These are phyloP conservation scores for Philonicus albiceps DNA, from an alignment of 2,888 invertebrate species.

Conservation along the genomic window DNA sequence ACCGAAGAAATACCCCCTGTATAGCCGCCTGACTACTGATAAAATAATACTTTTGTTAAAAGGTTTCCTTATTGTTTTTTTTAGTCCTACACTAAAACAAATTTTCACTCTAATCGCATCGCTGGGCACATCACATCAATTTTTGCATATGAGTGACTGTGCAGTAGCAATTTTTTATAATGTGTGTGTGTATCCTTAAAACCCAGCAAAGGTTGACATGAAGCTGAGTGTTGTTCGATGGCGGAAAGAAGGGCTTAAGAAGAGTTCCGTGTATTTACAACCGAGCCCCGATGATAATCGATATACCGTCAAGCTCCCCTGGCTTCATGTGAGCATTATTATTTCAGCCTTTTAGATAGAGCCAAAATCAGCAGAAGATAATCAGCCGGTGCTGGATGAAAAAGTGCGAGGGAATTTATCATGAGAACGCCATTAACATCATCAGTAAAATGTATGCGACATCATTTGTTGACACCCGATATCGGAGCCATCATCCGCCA, in stretches of 20 bases:
- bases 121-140: background rate
- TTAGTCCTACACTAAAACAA: background rate
- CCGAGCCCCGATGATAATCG: background rate
- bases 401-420: constrained; percentile 35
- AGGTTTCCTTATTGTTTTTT: background rate
- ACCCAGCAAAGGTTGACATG: background rate
- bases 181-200: background rate
- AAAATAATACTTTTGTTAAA: background rate
- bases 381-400: constrained; percentile 3
- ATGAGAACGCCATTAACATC: constrained; percentile 40
- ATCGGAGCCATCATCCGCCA: constrained; percentile 31
- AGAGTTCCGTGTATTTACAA: background rate
- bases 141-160: background rate
- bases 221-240: background rate
- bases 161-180: background rate
- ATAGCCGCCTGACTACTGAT: too few relatives aligned
- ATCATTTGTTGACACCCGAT: constrained; percentile 42
- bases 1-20: too few relatives aligned
- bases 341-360: constrained; percentile 33
- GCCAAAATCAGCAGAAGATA: constrained; percentile 29
- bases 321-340: constrained; percentile 11
- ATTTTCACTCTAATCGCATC: background rate
- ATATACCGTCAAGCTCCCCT: background rate
- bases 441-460: constrained; percentile 40
- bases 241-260: background rate